Evolutionary conservation across 2,797 vertebrate genomes (phyloP), one percentile per base, ranked within the genome.

Genomic region (Danio aesculapii): DNA sequence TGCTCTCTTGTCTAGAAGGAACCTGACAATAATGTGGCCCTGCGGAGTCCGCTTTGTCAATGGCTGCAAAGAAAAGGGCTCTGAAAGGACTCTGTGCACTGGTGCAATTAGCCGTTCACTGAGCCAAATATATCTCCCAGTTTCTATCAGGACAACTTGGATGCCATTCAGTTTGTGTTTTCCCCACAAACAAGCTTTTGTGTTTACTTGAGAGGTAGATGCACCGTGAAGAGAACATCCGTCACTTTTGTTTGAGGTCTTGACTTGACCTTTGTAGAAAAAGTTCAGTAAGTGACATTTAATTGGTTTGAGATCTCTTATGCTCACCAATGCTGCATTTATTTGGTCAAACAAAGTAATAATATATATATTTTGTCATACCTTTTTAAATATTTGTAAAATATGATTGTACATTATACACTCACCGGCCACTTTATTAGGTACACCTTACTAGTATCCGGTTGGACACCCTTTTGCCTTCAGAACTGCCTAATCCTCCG

Each of bases 41-140:
- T 66, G 47, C 66, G 58, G 74, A 81, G 62, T 6, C n/a, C 8
- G 30, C 19, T 73, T 74, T 81, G 72, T 85, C 80, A 85, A 80
- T 76, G 72, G 62, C 57, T 39, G 55, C 61, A 58, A 50, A 76
- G 58, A 81, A 77, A 79, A 63, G 78, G 49, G n/a, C 21, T 69
- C 14, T 86, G 78, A 86, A 84, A 79, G 63, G 81, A 77, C 77
- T 83, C 71, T 8, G 75, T 78, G 84, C 64, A 71, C 44, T 30
- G 67, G 71, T 64, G 83, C 75, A 86, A 84, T 87, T 83, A 87
- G 75, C 61, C 67, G 67, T 81, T 75, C 58, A 78, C 50, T 67
- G 46, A 64, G 52, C 75, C 68, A 75, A 77, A 84, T 84, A 82
- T 82, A 68, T 81, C 82, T 79, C 77, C 74, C 14, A 46, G 62